Conservation (phyloP, 2,888 invertebrate genomes). For the Lycaena phlaeas region DNA sequence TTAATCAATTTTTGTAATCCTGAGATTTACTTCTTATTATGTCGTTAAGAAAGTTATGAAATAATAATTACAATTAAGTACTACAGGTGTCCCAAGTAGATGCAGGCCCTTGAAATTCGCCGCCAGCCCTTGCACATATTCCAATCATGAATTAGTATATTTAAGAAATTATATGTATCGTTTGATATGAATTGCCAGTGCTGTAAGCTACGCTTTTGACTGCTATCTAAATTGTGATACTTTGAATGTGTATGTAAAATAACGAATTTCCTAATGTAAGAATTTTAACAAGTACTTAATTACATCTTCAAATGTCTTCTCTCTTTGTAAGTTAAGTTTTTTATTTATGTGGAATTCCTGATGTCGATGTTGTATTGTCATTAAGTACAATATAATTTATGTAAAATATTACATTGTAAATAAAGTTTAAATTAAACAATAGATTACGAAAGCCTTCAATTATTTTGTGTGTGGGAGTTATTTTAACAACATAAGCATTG, state of each 20-base stretch:
- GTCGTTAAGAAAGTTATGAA: too few species aligned
- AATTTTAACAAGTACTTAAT: neutral
- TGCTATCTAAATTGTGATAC: slow-evolving; percentile 7
- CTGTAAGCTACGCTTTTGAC: slow-evolving; percentile 6
- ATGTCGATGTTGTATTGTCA: slow-evolving; percentile 11
- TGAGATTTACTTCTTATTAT: too few species aligned
- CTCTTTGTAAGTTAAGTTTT: slow-evolving; percentile 15
- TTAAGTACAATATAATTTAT: slow-evolving; percentile 21
- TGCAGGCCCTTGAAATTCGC: too few species aligned
- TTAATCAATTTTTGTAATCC: too few species aligned
- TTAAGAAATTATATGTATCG: too few species aligned
- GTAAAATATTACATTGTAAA: slow-evolving; percentile 69
- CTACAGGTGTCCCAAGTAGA: too few species aligned
- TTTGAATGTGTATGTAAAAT: neutral
- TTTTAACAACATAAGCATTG: too few species aligned
- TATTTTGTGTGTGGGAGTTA: slow-evolving; percentile 4
- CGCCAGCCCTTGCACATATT: too few species aligned
- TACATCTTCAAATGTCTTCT: slow-evolving; percentile 10
- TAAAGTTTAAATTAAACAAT: slow-evolving; percentile 60
- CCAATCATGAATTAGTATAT: too few species aligned
- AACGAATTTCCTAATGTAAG: neutral
- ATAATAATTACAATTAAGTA: too few species aligned
- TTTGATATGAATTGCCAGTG: slow-evolving; percentile 3
- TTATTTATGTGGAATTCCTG: slow-evolving; percentile 10
- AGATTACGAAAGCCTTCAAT: slow-evolving; percentile 5